Percentiles rank a stretch among this genome's conserved stretches.
These are phyloP conservation scores for Cherax quadricarinatus DNA, from an alignment of 1,140 invertebrate species.

Conservation along the genomic window DNA sequence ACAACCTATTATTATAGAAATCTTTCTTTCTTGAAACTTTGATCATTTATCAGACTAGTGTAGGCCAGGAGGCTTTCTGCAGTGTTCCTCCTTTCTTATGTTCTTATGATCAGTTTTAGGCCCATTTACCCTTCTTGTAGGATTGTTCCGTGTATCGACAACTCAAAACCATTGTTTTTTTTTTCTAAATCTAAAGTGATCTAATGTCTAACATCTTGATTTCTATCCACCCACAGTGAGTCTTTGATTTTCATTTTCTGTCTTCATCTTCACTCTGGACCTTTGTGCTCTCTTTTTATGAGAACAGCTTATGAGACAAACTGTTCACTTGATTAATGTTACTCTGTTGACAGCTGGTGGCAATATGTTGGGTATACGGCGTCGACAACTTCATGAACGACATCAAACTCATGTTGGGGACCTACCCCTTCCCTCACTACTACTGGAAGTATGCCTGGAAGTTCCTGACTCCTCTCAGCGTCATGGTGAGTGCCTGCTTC, in stretches of 20 bases:
- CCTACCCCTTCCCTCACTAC: conserved; percentile 83
- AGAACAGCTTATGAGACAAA: neutral
- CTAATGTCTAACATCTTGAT: neutral
- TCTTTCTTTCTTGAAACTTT: too few species aligned
- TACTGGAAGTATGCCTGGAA: conserved; percentile 91
- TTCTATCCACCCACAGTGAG: neutral
- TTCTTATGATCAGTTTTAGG: too few species aligned
- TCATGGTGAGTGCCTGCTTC: conserved; percentile 78
- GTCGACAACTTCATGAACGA: conserved; percentile 88
- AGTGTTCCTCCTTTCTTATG: too few species aligned
- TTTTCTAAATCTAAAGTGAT: too few species aligned
- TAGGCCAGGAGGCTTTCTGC: too few species aligned
- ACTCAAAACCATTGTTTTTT: too few species aligned
- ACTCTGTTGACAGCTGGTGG: conserved; percentile 83
- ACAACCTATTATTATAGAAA: too few species aligned
- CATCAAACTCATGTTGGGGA: conserved; percentile 88
- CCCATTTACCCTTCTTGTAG: too few species aligned
- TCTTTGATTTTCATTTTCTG: neutral
- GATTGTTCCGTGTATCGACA: too few species aligned
- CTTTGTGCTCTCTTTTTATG: too few species aligned
- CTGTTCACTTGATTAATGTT: neutral
- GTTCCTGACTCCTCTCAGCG: conserved; percentile 85
- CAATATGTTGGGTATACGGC: conserved; percentile 90
- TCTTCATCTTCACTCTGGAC: too few species aligned
- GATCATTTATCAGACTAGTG: too few species aligned